Conservation (phyloP, 2,113 vertebrate species). For the Petroica traversi region DNA sequence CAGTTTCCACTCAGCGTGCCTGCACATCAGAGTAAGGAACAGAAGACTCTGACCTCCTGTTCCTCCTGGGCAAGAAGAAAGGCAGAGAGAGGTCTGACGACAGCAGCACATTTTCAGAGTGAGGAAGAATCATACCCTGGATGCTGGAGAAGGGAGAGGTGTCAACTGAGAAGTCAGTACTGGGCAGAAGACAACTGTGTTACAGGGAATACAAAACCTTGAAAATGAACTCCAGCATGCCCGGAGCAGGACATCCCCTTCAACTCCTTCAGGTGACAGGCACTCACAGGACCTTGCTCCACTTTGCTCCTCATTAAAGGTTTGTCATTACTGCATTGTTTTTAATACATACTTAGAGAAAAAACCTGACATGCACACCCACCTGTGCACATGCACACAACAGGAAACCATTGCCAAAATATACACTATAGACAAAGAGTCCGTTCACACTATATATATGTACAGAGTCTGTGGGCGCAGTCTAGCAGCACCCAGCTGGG, state of each 20-base stretch:
- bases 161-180: neutral
- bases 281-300: neutral
- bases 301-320: conserved; percentile 53
- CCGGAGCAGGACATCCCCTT: neutral
- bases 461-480: conserved; percentile 60
- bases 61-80: neutral
- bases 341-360: conserved; percentile 11
- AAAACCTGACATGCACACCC: neutral
- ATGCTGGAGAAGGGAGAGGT: neutral
- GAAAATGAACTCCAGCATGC: neutral
- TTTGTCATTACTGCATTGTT: conserved; percentile 28
- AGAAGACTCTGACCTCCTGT: neutral
- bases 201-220: neutral
- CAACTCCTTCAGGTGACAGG: neutral
- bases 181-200: neutral
- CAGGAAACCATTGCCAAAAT: conserved; percentile 56
- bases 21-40: fast-evolving
- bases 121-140: neutral
- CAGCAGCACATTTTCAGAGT: neutral
- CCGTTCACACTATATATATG: conserved; percentile 39
- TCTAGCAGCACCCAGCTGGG: neutral
- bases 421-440: conserved; percentile 71
- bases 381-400: neutral
- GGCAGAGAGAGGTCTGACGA: neutral
- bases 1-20: neutral